A percentile compares a stretch with the other conserved stretches of the same genome.
Conservation (phyloP, 2,888 invertebrate species). For the Dicranocentrus wangi region DNA sequence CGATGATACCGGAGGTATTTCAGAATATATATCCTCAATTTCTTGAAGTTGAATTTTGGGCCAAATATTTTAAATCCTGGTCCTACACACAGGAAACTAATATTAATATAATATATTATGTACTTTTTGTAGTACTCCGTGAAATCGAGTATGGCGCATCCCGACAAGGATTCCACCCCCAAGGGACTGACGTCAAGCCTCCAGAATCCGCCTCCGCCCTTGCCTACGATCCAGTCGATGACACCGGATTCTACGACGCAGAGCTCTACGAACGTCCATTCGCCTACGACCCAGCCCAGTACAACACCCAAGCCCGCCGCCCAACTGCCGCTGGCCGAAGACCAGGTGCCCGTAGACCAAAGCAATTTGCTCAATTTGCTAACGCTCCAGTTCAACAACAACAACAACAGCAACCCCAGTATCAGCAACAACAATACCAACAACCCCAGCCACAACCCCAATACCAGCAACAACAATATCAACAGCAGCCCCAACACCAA, state of each 20-base stretch:
- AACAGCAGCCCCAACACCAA: slow-evolving; percentile 74
- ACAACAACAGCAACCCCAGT: slow-evolving; percentile 74
- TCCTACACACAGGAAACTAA: too few relatives aligned
- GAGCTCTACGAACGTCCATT: slow-evolving; percentile 56
- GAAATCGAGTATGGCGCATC: slow-evolving; percentile 91
- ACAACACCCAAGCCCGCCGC: slow-evolving; percentile 34
- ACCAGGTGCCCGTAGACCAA: slow-evolving; percentile 42
- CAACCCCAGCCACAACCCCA: slow-evolving; percentile 61
- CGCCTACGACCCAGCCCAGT: slow-evolving; percentile 36
- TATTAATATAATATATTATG: not conserved
- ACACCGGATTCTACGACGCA: slow-evolving; percentile 63
- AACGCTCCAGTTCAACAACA: slow-evolving; percentile 74
- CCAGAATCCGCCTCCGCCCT: slow-evolving; percentile 43
- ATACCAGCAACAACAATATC: slow-evolving; percentile 73
- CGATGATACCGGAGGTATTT: slow-evolving; percentile 81
- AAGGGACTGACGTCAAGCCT: slow-evolving; percentile 86
- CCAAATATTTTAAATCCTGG: too few relatives aligned
- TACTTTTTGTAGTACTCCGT: slow-evolving; percentile 78
- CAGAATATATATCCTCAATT: too few relatives aligned
- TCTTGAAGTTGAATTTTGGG: not conserved
- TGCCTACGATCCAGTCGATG: slow-evolving; percentile 43
- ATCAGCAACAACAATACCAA: slow-evolving; percentile 68
- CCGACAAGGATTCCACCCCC: slow-evolving; percentile 86
- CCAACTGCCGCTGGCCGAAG: slow-evolving; percentile 57
- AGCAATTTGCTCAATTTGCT: slow-evolving; percentile 70